Evolutionary conservation across 2,797 vertebrate genomes (phyloP).

Genomic region (Poliocrania exsul): DNA sequence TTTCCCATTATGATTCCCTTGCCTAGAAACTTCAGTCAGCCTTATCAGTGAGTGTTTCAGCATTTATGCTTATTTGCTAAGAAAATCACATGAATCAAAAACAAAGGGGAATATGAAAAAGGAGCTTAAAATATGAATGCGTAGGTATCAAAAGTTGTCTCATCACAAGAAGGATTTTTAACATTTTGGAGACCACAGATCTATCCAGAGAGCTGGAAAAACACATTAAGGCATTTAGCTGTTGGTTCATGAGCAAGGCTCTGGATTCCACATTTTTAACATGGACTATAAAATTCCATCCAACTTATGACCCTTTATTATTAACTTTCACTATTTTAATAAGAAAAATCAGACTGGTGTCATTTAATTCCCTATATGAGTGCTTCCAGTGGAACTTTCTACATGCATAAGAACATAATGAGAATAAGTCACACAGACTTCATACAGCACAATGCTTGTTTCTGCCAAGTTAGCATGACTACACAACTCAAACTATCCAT

Average conservation of each 20-base stretch:
- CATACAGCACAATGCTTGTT: not conserved
- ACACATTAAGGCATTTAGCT: not conserved
- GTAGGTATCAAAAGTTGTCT: not conserved
- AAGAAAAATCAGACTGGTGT: not conserved
- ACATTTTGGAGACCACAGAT: not conserved
- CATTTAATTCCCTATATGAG: not conserved
- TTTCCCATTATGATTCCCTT: not conserved
- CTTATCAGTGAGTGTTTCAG: not conserved
- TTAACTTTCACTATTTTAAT: not conserved
- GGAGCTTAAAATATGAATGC: not conserved
- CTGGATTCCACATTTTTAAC: not conserved
- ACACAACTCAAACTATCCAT: not conserved
- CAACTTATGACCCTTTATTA: not conserved
- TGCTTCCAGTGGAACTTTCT: not conserved
- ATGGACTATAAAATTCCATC: not conserved
- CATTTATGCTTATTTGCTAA: not conserved
- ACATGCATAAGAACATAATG: not conserved
- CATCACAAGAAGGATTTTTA: not conserved
- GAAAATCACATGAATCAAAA: not conserved
- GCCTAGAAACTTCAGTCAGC: not conserved
- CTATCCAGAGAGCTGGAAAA: not conserved
- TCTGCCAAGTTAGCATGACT: not conserved
- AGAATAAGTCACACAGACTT: not conserved
- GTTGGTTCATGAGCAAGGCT: not conserved
- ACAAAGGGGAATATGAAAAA: not conserved